These are phyloP conservation scores for Drosophila kuntzei DNA, from an alignment of 2,888 invertebrate species.

Conservation along the genomic window DNA sequence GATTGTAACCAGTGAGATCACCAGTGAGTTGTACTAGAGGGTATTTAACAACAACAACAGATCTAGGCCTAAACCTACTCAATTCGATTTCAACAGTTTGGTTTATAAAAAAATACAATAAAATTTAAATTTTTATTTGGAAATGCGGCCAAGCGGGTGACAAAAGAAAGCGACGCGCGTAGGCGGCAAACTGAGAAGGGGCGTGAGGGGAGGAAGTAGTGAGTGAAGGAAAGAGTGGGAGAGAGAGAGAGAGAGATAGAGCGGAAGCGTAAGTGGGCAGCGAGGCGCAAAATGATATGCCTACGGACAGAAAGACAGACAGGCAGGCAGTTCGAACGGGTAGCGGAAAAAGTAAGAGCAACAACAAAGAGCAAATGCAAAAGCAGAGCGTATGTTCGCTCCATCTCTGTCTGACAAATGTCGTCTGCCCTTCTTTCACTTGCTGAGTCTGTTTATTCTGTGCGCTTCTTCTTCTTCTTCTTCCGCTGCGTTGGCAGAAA, in stretches of 20 bases:
- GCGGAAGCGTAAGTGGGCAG: slow-evolving; percentile 60
- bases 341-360: slow-evolving; percentile 30
- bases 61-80: slow-evolving; percentile 60
- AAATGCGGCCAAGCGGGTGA: slow-evolving; percentile 58
- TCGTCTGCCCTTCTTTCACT: slow-evolving; percentile 27
- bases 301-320: slow-evolving; percentile 17
- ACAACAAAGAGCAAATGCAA: slow-evolving; percentile 12
- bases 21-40: too few species aligned
- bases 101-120: slow-evolving; percentile 13
- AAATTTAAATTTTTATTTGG: slow-evolving; percentile 43
- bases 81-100: slow-evolving; percentile 57
- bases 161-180: slow-evolving; percentile 63
- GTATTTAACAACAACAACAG: slow-evolving; percentile 31
- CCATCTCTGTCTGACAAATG: slow-evolving; percentile 7
- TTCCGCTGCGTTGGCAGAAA: slow-evolving; percentile 61
- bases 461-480: slow-evolving; percentile 45
- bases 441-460: slow-evolving; percentile 44
- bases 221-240: too few species aligned
- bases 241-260: background rate
- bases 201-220: background rate
- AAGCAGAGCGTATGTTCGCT: slow-evolving; percentile 5
- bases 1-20: too few species aligned
- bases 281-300: slow-evolving; percentile 77
- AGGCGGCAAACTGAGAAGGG: slow-evolving; percentile 29
- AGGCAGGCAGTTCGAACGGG: slow-evolving; percentile 11